Evolutionary conservation across 2,888 invertebrate species (phyloP).

Genomic region (Girardia tigrina): DNA sequence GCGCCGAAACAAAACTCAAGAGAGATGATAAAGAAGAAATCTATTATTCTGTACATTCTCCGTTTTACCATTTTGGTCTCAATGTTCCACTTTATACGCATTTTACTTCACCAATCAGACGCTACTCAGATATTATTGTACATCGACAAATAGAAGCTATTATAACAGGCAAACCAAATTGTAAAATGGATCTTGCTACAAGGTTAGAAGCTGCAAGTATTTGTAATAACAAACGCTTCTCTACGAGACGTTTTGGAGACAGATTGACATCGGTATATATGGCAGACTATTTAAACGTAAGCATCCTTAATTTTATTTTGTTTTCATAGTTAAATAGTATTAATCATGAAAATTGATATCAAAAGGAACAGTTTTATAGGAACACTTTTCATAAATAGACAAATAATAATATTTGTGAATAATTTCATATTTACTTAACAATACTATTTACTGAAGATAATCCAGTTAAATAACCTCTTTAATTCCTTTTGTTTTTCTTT

Average conservation of each 20-base stretch:
- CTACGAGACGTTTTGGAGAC: background rate
- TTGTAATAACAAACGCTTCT: background rate
- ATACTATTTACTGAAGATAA: too few relatives aligned
- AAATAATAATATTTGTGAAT: too few relatives aligned
- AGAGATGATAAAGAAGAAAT: background rate
- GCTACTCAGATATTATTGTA: slow-evolving; percentile 74
- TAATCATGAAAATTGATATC: too few relatives aligned
- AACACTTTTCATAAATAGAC: too few relatives aligned
- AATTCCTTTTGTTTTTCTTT: too few relatives aligned
- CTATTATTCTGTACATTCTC: background rate
- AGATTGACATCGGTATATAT: background rate
- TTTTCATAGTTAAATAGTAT: too few relatives aligned
- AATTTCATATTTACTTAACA: too few relatives aligned
- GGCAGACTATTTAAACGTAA: background rate
- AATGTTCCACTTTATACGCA: slow-evolving; percentile 81
- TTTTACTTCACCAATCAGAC: slow-evolving; percentile 85
- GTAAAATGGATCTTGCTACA: background rate
- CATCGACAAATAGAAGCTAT: slow-evolving; percentile 64
- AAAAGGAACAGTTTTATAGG: too few relatives aligned
- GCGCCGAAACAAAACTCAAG: slow-evolving; percentile 44
- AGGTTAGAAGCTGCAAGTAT: background rate
- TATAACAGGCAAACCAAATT: slow-evolving; percentile 39
- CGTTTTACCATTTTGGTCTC: slow-evolving; percentile 65
- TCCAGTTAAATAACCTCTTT: too few relatives aligned
- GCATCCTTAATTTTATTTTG: background rate